phyloP scores from a whole-genome alignment of 2,113 vertebrate species.

The Gila orcuttii region DNA sequence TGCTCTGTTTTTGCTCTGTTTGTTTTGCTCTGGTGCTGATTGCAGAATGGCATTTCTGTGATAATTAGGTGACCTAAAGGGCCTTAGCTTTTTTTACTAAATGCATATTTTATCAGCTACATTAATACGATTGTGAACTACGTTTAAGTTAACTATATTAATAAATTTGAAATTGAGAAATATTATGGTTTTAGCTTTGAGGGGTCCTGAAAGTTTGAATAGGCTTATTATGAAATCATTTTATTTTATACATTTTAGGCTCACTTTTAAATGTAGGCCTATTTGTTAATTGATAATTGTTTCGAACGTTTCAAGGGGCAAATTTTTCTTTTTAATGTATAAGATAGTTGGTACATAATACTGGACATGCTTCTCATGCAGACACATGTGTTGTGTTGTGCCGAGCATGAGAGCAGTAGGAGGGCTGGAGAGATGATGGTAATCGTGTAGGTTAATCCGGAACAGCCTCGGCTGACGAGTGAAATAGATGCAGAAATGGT shows the following conservation, averaged over 20 bases:
- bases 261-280: not conserved
- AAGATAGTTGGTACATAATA: not conserved
- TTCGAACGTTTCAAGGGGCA: not conserved
- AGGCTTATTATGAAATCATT: not conserved
- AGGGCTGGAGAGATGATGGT: constrained; percentile 54
- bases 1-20: too few species aligned
- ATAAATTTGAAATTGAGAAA: not conserved
- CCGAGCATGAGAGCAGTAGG: constrained; percentile 60
- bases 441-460: constrained; percentile 66
- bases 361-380: not conserved
- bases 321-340: not conserved
- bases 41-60: not conserved
- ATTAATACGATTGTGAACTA: not conserved
- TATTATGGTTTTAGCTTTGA: not conserved
- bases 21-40: not conserved
- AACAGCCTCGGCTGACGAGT: constrained; percentile 31
- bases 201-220: not conserved
- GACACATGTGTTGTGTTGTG: not conserved
- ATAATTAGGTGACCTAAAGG: not conserved
- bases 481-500: constrained; percentile 35
- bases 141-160: not conserved
- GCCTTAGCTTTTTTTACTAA: not conserved
- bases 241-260: not conserved
- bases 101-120: not conserved
- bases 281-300: not conserved